Evolutionary conservation across 2,888 invertebrate species (phyloP).

Genomic region (Epinotia nisella): DNA sequence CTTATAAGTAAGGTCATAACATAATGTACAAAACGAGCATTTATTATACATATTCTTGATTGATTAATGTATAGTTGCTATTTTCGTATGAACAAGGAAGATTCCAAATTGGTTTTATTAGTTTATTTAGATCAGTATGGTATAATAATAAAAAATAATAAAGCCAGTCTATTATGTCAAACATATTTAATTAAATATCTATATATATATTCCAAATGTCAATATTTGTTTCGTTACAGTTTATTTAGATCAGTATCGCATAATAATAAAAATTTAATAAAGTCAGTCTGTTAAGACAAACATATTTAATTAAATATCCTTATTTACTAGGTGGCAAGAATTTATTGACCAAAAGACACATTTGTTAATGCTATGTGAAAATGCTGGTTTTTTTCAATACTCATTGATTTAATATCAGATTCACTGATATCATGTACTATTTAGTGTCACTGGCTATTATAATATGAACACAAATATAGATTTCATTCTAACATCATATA

Average conservation of each 20-base stretch:
- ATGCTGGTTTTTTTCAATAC: background rate
- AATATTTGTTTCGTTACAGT: background rate
- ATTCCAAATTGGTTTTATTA: no score
- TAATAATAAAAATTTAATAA: background rate
- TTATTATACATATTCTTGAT: no score
- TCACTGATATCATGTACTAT: background rate
- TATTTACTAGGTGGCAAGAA: slow-evolving; percentile 13
- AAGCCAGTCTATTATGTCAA: no score
- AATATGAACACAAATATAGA: background rate
- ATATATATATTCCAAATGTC: no score
- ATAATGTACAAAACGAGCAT: no score
- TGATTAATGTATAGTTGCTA: no score
- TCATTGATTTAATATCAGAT: background rate
- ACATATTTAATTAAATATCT: no score
- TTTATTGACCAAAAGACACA: background rate
- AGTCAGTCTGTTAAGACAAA: background rate
- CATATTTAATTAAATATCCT: background rate
- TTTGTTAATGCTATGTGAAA: background rate
- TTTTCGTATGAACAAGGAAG: no score
- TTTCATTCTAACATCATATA: background rate
- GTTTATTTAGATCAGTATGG: no score
- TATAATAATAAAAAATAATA: no score
- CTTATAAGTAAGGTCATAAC: no score
- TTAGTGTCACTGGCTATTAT: background rate
- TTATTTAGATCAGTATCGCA: slow-evolving; percentile 12